phyloP scores from a whole-genome alignment of 2,797 vertebrate genomes.

The Phataginus tetradactyla region DNA sequence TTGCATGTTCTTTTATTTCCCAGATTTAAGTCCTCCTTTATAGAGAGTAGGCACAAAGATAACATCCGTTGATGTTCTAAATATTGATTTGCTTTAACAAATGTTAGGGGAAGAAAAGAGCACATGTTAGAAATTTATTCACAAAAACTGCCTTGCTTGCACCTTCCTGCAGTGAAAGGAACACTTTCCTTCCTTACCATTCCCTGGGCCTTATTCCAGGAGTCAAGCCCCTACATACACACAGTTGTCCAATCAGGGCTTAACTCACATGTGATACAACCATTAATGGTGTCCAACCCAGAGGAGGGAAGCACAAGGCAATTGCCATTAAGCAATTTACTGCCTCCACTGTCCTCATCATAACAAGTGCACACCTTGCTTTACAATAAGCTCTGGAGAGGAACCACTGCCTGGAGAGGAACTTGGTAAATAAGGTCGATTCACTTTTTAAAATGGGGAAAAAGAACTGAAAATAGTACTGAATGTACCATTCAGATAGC shows the following conservation, averaged over 20 bases:
- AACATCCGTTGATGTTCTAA: background rate
- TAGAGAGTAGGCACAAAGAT: background rate
- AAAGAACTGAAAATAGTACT: slow-evolving; percentile 43
- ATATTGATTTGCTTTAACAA: slow-evolving; percentile 12
- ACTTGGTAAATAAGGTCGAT: background rate
- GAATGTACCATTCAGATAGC: slow-evolving; percentile 35
- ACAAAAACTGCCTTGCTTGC: background rate
- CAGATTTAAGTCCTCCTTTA: background rate
- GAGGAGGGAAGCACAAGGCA: background rate
- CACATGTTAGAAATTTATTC: background rate
- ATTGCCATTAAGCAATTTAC: background rate
- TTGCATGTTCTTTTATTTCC: background rate
- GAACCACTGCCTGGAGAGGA: background rate
- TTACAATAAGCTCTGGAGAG: background rate
- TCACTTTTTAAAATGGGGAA: slow-evolving; percentile 43
- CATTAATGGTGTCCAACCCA: background rate
- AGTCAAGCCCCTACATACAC: background rate
- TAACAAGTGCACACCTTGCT: background rate
- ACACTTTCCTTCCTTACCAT: background rate
- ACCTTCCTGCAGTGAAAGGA: background rate
- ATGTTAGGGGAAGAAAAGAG: background rate
- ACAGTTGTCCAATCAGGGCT: background rate
- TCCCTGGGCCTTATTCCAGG: background rate
- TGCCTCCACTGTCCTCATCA: too few species aligned
- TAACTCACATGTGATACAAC: background rate